Conservation (phyloP, 2,113 vertebrate genomes). For the Aix galericulata region DNA sequence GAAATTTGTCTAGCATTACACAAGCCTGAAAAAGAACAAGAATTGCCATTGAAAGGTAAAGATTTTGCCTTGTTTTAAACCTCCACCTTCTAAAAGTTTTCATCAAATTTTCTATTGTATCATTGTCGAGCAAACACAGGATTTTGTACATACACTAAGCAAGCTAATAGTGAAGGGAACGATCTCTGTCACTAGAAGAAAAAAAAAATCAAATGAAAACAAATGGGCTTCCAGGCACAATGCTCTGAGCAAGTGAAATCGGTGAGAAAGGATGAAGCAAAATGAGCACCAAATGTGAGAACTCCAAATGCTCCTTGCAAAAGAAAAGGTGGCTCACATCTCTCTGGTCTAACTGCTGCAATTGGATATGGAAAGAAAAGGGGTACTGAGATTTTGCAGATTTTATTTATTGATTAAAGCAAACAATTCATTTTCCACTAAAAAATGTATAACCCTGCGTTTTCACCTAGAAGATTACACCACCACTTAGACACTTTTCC, state of each 20-base stretch:
- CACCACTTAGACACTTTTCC: slow-evolving; percentile 64
- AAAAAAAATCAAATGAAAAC: neutral
- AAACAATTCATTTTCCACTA: neutral
- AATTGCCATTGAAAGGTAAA: neutral
- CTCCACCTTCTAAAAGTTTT: neutral
- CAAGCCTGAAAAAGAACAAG: neutral
- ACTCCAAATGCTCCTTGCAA: neutral
- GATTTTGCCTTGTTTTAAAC: neutral
- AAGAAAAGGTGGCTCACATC: neutral
- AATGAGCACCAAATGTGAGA: neutral
- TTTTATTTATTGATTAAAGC: neutral
- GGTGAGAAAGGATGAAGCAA: neutral
- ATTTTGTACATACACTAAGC: neutral
- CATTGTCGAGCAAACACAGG: neutral
- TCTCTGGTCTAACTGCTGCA: neutral
- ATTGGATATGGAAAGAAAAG: neutral
- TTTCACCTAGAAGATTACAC: slow-evolving; percentile 72
- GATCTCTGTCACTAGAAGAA: neutral
- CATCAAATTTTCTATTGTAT: neutral
- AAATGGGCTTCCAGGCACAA: neutral
- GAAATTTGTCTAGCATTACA: neutral
- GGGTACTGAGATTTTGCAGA: neutral
- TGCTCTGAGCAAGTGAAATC: neutral
- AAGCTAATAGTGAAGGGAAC: neutral
- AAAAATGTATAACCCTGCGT: slow-evolving; percentile 28